phyloP scores from a whole-genome alignment of 2,113 vertebrate genomes.

The Cebidichthys violaceus region DNA sequence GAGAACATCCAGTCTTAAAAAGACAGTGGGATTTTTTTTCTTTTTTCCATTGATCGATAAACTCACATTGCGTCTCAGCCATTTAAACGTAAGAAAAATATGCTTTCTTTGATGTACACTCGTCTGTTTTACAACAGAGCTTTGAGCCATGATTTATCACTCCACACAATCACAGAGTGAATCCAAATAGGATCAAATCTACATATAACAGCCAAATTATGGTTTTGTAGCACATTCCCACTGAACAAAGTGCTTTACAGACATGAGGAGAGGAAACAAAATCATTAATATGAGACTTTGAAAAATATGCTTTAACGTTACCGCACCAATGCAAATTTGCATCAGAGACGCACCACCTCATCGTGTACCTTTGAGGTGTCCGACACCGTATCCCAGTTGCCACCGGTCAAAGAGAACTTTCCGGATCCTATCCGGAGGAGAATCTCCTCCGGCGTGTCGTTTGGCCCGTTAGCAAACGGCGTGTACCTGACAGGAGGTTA shows the following conservation, averaged over 20 bases:
- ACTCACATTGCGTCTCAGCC: neutral
- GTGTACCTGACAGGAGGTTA: constrained; percentile 86
- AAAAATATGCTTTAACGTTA: neutral
- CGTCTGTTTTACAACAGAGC: neutral
- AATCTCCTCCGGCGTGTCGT: constrained; percentile 97
- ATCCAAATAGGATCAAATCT: neutral
- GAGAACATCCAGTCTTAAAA: neutral
- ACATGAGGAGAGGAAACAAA: neutral
- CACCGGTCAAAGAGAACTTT: constrained; percentile 94
- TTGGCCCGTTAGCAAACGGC: constrained; percentile 96
- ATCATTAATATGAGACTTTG: neutral
- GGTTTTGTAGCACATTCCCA: neutral
- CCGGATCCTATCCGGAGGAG: constrained; percentile 94
- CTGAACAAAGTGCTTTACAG: neutral
- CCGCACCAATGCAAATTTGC: no score
- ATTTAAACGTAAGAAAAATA: constrained; percentile 1
- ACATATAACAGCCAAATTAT: neutral
- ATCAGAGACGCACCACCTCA: neutral
- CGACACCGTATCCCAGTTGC: constrained; percentile 97
- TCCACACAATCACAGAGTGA: neutral
- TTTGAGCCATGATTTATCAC: neutral
- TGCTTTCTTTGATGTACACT: neutral
- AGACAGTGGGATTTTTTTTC: neutral
- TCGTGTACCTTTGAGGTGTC: constrained; percentile 92
- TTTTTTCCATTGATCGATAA: neutral